Evolutionary conservation across 1,140 invertebrate genomes (phyloP), one percentile per base, ranked within the genome.

Genomic region (Apocrypta bakeri): DNA sequence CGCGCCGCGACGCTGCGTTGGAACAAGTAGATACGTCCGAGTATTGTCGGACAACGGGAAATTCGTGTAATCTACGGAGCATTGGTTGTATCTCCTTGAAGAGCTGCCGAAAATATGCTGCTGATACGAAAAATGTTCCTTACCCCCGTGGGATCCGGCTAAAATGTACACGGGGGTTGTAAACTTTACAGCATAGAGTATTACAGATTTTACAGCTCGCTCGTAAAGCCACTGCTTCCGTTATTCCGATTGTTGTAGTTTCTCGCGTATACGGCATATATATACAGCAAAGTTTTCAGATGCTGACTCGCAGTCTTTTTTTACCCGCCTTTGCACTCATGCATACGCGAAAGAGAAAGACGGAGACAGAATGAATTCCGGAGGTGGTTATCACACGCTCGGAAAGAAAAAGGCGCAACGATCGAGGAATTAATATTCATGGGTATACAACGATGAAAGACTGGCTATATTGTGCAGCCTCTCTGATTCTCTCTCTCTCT

Each of bases 181-280:
- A 68, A 68, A 68, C 31, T 66, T 78, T 78, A 78, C 37, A 78
- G 33, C 76, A 12, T 12, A 56, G 48, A 29, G 31, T 42, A 29
- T 78, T 68, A 48, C 66, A n/a, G 63, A 78, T 68, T 68, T 78
- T 78, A 68, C 76, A 78, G 63, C 64, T 40, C 63, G 24, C 66
- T 68, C 76, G 64, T 42, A 42, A 68, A 78, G 33, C 12, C n/a
- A 17, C 27, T 72, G 33, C 8, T 24, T 25, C 63, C 63, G 4
- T 8, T 66, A 24, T 66, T 66, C 24, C 27, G 63, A 37, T 37
- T 37, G 33, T 37, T 9, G 33, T 37, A 37, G 33, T 25, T 27
- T 37, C 21, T 71, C 29, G 68, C 31, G 27, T 33, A 27, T 11
- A 21, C 9, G 11, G 29, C 31, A 11, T 48, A 3, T 48, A 9